Evolutionary conservation across 1,140 invertebrate genomes (phyloP), one percentile per base, ranked within the genome.

Genomic region (Ceratina calcarata): DNA sequence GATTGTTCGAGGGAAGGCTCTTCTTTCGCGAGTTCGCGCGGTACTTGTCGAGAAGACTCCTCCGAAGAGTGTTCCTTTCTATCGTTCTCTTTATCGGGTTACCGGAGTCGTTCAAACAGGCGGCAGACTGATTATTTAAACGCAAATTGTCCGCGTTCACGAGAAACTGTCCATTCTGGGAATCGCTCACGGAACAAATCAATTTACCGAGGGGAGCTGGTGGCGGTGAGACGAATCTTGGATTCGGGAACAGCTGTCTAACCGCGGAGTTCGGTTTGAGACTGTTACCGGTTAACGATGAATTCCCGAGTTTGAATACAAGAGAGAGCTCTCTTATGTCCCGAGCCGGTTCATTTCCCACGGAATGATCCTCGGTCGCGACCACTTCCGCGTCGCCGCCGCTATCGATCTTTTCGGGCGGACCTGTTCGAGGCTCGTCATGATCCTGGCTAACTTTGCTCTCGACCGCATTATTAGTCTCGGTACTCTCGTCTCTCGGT

Each of bases 231-330:
- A 94, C 94, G 68, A 95, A 94, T 65, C 91, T 90, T 0, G 93
- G 94, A 55, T 94, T 93, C 24, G 95, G 95, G 86, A 97, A 97
- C 1, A 96, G 91, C 86, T 96, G 96, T 32, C 96, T 93, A 15
- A 96, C 95, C 12, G 96, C 96, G 13, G 95, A 96, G 88, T 96
- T 96, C 6, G 95, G 95, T 81, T 95, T 94, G 12, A 94, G 85
- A 80, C 94, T 95, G 80, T 95, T 95, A 61, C 94, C 93, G 10
- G 93, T 93, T n/a, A 95, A 91, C 13, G 94, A 90, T 7, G 93
- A 89, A 80, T 94, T 94, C 60, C 94, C 94, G 4, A 95, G 88
- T 86, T 94, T 95, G 80, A 95, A 94, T 8, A 94, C 93, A 24
- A 95, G 88, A 24, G 93, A 94, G 84, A 94, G 90, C 80, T 95